Base-by-base conservation (phyloP, 2,888 invertebrate species). In the Onthophagus sagittarius region DNA sequence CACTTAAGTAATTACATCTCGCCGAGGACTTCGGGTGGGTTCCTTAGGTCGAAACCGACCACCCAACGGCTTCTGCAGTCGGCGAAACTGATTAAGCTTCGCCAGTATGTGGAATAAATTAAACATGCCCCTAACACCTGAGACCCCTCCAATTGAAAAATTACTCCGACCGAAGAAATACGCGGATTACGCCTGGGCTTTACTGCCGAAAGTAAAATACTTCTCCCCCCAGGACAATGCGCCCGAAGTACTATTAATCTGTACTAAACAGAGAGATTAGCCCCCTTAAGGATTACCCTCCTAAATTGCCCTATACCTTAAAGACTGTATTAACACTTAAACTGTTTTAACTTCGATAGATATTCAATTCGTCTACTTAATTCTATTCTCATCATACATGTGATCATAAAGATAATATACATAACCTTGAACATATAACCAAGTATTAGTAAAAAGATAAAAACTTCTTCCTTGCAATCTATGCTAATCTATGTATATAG, bases 181-280 rank as follows among this genome's bases (percentile, higher is more conserved):
- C 67, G 67, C 32, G 67, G 67, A 67, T 67, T 67, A 67, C 31
- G 14, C 15, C 31, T 13, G 31, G 23, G 67, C 39, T 53, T 53
- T 53, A 53, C 39, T 7, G 39, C 39, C 39, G 39, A 11, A 7
- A 53, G 9, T 53, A 53, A 53, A 53, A 53, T 53, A 53, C 39
- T 53, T 53, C 39, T 53, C 67, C 31, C 15, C 14, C 23, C 67
- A 7, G 23, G 67, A 67, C 67, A 67, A 67, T 67, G 23, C 23
- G 23, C 31, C 67, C 15, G 67, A 67, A 67, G 67, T 67, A 67
- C 67, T 67, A 67, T 67, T 67, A 67, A 67, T 67, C 67, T 67
- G 67, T 67, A 67, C 67, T 67, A 67, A 67, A 67, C 32, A 67
- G 67, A 67, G 67, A 67, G 67, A 67, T 67, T 67, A 67, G 31